A percentile compares a stretch with the other conserved stretches of the same genome.
Evolutionary conservation across 2,888 invertebrate species (phyloP).

Genomic region (Nephrocerus scutellatus): DNA sequence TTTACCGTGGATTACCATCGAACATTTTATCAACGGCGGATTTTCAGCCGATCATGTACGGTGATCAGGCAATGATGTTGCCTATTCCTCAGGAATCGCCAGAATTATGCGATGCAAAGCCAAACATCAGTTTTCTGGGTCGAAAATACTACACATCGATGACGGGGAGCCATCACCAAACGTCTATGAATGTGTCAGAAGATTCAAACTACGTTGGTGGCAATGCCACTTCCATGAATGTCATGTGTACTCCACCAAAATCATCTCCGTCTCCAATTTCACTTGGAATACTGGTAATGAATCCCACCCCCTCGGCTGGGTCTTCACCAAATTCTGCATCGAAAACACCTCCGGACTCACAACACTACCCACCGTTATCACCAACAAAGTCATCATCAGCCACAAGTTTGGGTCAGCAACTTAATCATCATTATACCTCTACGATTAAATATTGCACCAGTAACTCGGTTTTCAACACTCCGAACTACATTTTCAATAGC

Average conservation of each 20-base stretch:
- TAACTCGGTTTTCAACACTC: conserved; percentile 35
- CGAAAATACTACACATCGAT: conserved; percentile 38
- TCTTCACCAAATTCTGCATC: conserved; percentile 33
- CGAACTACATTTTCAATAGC: too few species aligned
- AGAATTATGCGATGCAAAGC: conserved; percentile 39
- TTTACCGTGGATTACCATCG: conserved; percentile 33
- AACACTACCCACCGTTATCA: conserved; percentile 29
- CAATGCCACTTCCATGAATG: conserved; percentile 23
- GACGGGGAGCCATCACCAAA: conserved; percentile 21
- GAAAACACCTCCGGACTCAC: conserved; percentile 33
- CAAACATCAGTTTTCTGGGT: conserved; percentile 35
- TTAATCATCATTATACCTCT: conserved; percentile 42
- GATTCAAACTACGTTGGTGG: conserved; percentile 7
- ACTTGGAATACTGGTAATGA: conserved; percentile 29
- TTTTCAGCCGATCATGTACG: conserved; percentile 34
- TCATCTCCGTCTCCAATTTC: conserved; percentile 36
- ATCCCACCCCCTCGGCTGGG: conserved; percentile 28
- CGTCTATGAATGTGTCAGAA: conserved; percentile 10
- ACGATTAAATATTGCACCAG: conserved; percentile 46
- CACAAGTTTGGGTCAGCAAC: conserved; percentile 19
- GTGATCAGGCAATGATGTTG: conserved; percentile 22
- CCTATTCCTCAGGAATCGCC: conserved; percentile 37
- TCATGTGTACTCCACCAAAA: conserved; percentile 34
- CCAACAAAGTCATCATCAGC: conserved; percentile 16
- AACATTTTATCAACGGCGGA: conserved; percentile 34